These are phyloP conservation scores for Smittia aterrima DNA, from an alignment of 2,888 invertebrate genomes.

Conservation along the genomic window DNA sequence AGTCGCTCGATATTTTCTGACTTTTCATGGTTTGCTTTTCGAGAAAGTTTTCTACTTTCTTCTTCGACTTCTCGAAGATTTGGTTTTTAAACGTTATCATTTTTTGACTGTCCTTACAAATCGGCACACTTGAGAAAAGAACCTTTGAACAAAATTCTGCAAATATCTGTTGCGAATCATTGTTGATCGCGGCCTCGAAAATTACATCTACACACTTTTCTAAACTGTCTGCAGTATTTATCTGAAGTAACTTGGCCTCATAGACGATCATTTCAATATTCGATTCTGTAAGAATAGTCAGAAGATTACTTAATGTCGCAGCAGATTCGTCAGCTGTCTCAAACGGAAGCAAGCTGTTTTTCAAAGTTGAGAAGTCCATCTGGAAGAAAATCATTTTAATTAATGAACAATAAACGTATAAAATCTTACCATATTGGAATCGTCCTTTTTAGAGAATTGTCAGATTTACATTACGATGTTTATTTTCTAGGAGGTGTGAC, in stretches of 20 bases:
- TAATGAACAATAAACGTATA: no score
- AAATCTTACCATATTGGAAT: no score
- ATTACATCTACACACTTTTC: neutral
- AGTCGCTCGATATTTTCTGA: neutral
- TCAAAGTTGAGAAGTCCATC: neutral
- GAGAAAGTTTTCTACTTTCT: neutral
- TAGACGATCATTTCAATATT: slow-evolving; percentile 3
- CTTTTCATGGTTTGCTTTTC: neutral
- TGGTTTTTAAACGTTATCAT: neutral
- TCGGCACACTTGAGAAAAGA: neutral
- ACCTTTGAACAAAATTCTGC: neutral
- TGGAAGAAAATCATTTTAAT: no score
- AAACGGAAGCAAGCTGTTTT: neutral
- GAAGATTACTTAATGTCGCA: neutral
- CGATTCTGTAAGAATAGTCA: neutral
- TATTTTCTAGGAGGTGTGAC: no score
- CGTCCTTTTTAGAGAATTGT: no score
- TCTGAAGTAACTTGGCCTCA: neutral
- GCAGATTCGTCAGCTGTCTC: neutral
- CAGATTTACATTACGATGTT: no score
- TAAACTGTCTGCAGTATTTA: neutral
- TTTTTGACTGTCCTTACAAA: neutral
- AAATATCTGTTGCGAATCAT: neutral
- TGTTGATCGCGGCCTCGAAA: neutral
- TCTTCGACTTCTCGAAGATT: neutral